Conservation (phyloP, 2,797 vertebrate genomes). For the Hyperoplus lanceolatus region DNA sequence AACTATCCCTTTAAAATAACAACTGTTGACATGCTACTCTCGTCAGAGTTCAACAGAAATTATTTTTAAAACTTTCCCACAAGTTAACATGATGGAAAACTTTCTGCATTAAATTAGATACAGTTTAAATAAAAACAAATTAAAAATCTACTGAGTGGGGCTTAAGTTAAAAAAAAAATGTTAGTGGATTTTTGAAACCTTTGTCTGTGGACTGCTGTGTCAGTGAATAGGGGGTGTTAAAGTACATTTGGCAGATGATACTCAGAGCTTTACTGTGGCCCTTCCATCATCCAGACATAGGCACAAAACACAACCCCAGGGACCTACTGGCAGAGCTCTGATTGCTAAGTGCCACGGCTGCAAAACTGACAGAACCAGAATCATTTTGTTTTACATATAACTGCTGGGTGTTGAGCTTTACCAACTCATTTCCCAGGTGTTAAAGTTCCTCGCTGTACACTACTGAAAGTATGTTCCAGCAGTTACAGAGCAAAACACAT, state of each 20-base stretch:
- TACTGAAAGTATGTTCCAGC: neutral
- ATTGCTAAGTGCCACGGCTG: constrained; percentile 42
- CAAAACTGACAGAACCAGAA: constrained; percentile 13
- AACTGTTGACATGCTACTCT: no score
- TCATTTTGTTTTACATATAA: constrained; percentile 39
- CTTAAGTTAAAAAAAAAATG: no score
- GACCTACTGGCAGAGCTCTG: constrained; percentile 30
- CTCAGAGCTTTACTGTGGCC: constrained; percentile 14
- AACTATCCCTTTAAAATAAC: no score
- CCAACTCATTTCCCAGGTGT: constrained; percentile 23
- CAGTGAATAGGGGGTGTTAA: constrained; percentile 6
- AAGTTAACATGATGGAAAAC: no score
- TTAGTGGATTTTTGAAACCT: no score
- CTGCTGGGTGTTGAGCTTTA: constrained; percentile 15
- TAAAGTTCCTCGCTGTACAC: neutral
- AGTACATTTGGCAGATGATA: constrained; percentile 32
- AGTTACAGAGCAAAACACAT: constrained; percentile 7
- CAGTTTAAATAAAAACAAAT: no score
- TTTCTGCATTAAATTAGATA: no score
- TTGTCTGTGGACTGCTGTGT: neutral
- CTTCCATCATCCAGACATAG: constrained; percentile 20
- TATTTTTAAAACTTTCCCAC: no score
- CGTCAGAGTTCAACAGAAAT: no score
- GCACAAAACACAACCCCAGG: constrained; percentile 14
- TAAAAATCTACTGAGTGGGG: no score